A percentile compares a stretch with the other conserved stretches of the same genome.
Evolutionary conservation across 2,797 vertebrate species (phyloP).

Genomic region (Brotula barbata): DNA sequence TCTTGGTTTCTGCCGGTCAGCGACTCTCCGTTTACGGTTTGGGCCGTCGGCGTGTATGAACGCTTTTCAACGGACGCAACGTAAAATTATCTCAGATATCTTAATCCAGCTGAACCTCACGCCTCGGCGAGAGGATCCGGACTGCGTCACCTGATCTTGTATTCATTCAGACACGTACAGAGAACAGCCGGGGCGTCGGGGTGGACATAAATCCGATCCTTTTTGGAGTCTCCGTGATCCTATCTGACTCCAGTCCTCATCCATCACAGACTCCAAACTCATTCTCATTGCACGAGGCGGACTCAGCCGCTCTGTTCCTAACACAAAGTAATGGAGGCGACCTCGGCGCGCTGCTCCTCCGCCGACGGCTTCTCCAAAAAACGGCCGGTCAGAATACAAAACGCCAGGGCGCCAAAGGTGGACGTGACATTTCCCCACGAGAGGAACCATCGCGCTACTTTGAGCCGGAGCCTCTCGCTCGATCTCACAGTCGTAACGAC

Average conservation of each 20-base stretch:
- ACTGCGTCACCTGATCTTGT: too few species aligned
- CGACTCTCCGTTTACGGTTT: too few species aligned
- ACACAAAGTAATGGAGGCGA: slow-evolving; percentile 67
- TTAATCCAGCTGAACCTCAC: too few species aligned
- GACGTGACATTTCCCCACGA: slow-evolving; percentile 54
- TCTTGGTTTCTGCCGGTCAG: too few species aligned
- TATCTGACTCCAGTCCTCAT: slow-evolving; percentile 42
- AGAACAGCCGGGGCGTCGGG: too few species aligned
- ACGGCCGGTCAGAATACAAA: slow-evolving; percentile 53
- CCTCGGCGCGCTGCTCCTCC: slow-evolving; percentile 34
- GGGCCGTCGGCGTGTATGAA: too few species aligned
- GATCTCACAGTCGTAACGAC: slow-evolving; percentile 11
- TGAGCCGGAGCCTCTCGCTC: slow-evolving; percentile 19
- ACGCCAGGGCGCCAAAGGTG: slow-evolving; percentile 38
- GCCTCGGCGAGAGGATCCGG: too few species aligned
- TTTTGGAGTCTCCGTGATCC: slow-evolving; percentile 32
- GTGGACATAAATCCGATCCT: slow-evolving; percentile 23
- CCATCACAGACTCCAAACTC: slow-evolving; percentile 40
- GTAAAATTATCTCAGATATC: too few species aligned
- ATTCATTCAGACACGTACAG: too few species aligned
- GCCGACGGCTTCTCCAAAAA: slow-evolving; percentile 49
- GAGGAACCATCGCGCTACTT: slow-evolving; percentile 7
- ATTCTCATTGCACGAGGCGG: slow-evolving; percentile 56
- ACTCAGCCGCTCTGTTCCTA: slow-evolving; percentile 49
- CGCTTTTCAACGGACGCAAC: too few species aligned